Percentiles rank a stretch among this genome's conserved stretches.
Conservation (phyloP, 1,140 invertebrate genomes). For the Musca vetustissima region DNA sequence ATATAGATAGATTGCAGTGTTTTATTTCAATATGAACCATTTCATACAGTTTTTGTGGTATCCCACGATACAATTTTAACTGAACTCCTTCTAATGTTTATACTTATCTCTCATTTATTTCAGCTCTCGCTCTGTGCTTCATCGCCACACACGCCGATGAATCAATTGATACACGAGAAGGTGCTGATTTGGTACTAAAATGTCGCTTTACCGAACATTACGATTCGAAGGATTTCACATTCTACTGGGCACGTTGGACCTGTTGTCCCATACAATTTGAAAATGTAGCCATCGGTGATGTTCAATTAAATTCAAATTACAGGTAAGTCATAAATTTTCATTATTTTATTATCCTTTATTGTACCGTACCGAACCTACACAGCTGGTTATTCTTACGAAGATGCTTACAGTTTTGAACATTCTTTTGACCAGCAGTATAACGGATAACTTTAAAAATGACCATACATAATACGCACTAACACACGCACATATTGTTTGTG, state of each 20-base stretch:
- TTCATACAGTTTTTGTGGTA: no score
- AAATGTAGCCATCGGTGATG: constrained; percentile 76
- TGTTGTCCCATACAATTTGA: constrained; percentile 67
- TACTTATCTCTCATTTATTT: not conserved
- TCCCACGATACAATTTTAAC: no score
- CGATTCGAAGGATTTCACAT: constrained; percentile 62
- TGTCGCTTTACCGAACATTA: constrained; percentile 75
- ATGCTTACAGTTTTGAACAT: no score
- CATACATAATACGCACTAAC: no score
- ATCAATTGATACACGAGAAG: constrained; percentile 71
- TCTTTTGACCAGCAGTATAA: no score
- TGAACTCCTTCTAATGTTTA: no score
- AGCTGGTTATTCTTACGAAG: no score
- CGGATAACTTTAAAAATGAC: no score
- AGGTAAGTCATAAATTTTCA: constrained; percentile 61
- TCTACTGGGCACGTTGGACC: constrained; percentile 72
- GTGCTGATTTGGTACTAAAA: constrained; percentile 75
- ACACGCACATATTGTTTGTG: no score
- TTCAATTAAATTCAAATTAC: constrained; percentile 76
- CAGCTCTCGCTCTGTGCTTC: constrained; percentile 3
- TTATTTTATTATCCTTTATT: no score
- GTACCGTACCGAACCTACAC: not conserved
- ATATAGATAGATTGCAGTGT: no score
- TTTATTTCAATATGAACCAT: no score
- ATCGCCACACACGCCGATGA: constrained; percentile 55